These are phyloP conservation scores for Dermatemys mawii DNA, from an alignment of 2,113 vertebrate species.

Conservation along the genomic window DNA sequence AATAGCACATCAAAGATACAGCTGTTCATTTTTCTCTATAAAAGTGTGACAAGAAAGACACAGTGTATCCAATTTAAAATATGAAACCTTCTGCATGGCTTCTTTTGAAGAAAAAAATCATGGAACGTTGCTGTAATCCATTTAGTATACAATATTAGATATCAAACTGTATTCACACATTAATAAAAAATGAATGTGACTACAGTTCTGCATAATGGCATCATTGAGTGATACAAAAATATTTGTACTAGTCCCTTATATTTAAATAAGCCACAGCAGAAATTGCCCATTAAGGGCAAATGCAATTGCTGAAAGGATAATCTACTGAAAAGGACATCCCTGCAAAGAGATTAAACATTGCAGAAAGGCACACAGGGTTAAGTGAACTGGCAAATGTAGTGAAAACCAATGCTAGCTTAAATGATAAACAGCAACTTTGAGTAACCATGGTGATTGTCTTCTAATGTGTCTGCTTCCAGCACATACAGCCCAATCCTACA, in stretches of 20 bases:
- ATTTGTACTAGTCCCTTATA: neutral
- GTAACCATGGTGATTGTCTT: neutral
- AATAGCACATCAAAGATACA: constrained; percentile 29
- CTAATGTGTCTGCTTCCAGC: neutral
- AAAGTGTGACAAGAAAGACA: constrained; percentile 12
- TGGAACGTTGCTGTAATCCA: neutral
- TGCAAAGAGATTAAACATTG: neutral
- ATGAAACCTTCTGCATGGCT: constrained; percentile 16
- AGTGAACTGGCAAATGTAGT: neutral
- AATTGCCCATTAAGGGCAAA: neutral
- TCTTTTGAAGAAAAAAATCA: constrained; percentile 32
- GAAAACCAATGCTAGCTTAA: neutral
- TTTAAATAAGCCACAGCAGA: neutral
- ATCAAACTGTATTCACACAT: neutral
- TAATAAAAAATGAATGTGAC: neutral
- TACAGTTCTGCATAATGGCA: neutral
- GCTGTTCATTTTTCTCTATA: constrained; percentile 8
- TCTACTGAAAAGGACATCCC: neutral
- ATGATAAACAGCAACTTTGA: neutral
- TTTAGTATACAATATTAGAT: neutral
- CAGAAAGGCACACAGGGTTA: neutral
- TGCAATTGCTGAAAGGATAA: neutral
- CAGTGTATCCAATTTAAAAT: constrained; percentile 1
- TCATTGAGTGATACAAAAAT: neutral
- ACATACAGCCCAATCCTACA: neutral